A percentile compares a stretch with the other conserved stretches of the same genome.
Evolutionary conservation across 2,113 vertebrate species (phyloP).

Genomic region (Oostethus manadensis): DNA sequence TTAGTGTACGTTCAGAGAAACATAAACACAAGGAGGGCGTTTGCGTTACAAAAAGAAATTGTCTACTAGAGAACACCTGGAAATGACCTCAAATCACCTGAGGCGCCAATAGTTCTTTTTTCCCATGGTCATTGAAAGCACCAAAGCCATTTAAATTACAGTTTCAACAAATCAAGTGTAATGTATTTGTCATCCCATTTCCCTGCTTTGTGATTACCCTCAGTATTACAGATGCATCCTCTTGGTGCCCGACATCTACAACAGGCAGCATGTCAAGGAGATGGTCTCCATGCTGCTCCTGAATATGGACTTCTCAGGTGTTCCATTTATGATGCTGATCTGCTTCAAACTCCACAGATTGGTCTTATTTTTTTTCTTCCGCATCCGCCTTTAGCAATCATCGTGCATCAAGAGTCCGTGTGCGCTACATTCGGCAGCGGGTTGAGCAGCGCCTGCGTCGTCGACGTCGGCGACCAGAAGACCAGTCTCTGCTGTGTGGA

Average conservation of each 20-base stretch:
- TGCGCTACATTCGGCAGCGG: slow-evolving; percentile 94
- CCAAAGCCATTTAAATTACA: too few species aligned
- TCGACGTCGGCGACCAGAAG: slow-evolving; percentile 97
- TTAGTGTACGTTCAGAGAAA: too few species aligned
- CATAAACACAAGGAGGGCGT: too few species aligned
- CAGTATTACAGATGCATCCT: slow-evolving; percentile 98
- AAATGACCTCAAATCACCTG: too few species aligned
- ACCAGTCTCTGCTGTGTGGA: slow-evolving; percentile 96
- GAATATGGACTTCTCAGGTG: slow-evolving; percentile 98
- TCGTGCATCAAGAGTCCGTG: slow-evolving; percentile 96
- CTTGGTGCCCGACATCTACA: slow-evolving; percentile 93
- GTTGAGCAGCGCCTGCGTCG: slow-evolving; percentile 90
- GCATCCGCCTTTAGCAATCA: slow-evolving; percentile 74
- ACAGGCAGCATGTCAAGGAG: slow-evolving; percentile 92
- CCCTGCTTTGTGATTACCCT: slow-evolving; percentile 28
- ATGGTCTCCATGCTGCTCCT: slow-evolving; percentile 91
- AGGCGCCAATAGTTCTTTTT: too few species aligned
- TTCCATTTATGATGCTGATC: background rate
- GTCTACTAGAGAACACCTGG: too few species aligned
- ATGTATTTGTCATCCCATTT: background rate
- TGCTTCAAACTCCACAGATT: background rate
- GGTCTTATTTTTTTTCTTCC: background rate
- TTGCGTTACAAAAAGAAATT: too few species aligned
- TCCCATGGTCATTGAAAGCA: too few species aligned
- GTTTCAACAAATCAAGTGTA: background rate